These are phyloP conservation scores for Acheta domesticus DNA, from an alignment of 2,888 invertebrate species.

Conservation along the genomic window DNA sequence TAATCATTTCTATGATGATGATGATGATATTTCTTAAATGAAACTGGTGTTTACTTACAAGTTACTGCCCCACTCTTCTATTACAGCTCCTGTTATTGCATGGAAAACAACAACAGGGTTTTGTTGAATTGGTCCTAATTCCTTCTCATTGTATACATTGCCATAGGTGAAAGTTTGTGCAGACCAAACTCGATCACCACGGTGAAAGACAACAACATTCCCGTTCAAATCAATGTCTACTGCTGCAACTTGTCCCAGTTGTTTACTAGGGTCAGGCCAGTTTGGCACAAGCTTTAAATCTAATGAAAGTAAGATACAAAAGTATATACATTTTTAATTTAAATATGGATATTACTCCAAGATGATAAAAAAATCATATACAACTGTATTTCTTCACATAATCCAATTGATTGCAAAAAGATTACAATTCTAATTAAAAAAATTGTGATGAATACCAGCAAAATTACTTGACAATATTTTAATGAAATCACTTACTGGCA, in stretches of 20 bases:
- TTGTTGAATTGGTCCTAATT: constrained; percentile 58
- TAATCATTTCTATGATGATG: not conserved
- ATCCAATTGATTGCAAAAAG: too few relatives aligned
- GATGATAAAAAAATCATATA: too few relatives aligned
- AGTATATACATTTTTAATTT: too few relatives aligned
- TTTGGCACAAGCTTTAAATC: constrained; percentile 55
- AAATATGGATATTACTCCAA: too few relatives aligned
- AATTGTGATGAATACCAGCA: too few relatives aligned
- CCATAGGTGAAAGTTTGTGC: constrained; percentile 55
- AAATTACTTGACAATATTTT: too few relatives aligned
- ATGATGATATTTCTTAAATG: too few relatives aligned
- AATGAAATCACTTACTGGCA: not conserved
- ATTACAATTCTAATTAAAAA: too few relatives aligned
- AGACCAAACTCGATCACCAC: constrained; percentile 66
- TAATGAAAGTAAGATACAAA: constrained; percentile 40
- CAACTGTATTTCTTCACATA: too few relatives aligned
- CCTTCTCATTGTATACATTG: constrained; percentile 56
- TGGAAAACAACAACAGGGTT: constrained; percentile 65
- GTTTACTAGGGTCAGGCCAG: constrained; percentile 54
- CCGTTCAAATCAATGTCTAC: constrained; percentile 72
- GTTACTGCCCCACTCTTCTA: constrained; percentile 66
- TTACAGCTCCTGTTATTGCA: constrained; percentile 56
- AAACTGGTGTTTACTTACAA: constrained; percentile 53
- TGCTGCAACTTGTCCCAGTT: constrained; percentile 78
- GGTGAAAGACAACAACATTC: constrained; percentile 76